Evolutionary conservation across 2,888 invertebrate genomes (phyloP).

Genomic region (Brassicogethes aeneus): DNA sequence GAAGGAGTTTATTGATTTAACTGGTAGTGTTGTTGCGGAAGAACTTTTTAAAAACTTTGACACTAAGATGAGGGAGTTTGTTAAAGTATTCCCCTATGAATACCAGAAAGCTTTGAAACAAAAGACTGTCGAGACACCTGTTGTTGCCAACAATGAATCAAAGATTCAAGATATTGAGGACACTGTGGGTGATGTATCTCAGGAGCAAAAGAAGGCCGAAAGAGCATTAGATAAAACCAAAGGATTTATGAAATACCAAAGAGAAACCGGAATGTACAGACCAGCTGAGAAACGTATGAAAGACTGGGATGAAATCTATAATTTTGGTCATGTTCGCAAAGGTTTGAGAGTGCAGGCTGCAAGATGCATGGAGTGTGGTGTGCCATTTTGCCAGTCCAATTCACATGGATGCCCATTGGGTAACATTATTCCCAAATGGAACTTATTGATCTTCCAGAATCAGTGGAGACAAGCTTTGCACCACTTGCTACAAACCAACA

Average conservation of each 20-base stretch:
- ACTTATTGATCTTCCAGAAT: conserved; percentile 88
- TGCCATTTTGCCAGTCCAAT: conserved; percentile 93
- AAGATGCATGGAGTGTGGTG: conserved; percentile 98
- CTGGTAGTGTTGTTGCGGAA: conserved; percentile 71
- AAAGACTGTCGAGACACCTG: conserved; percentile 38
- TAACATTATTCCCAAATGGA: conserved; percentile 99
- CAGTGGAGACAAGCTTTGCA: conserved; percentile 92
- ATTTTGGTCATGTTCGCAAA: conserved; percentile 74
- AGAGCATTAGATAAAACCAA: conserved; percentile 73
- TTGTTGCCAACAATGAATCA: conserved; percentile 30
- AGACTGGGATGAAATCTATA: conserved; percentile 97
- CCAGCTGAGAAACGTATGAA: conserved; percentile 74
- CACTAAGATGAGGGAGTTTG: conserved; percentile 67
- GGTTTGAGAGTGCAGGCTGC: conserved; percentile 88
- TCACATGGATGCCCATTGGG: conserved; percentile 94
- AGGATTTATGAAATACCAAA: conserved; percentile 95
- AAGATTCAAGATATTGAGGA: conserved; percentile 75
- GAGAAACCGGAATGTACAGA: conserved; percentile 80
- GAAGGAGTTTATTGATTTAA: conserved; percentile 77
- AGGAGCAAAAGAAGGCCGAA: conserved; percentile 74
- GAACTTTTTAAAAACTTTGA: conserved; percentile 71
- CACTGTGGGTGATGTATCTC: conserved; percentile 64
- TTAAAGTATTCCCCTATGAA: conserved; percentile 95
- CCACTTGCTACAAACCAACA: conserved; percentile 94
- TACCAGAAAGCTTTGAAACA: conserved; percentile 83